A percentile compares a stretch with the other conserved stretches of the same genome.
These are phyloP conservation scores for Strigops habroptila DNA, from an alignment of 2,113 vertebrate genomes.

Conservation along the genomic window DNA sequence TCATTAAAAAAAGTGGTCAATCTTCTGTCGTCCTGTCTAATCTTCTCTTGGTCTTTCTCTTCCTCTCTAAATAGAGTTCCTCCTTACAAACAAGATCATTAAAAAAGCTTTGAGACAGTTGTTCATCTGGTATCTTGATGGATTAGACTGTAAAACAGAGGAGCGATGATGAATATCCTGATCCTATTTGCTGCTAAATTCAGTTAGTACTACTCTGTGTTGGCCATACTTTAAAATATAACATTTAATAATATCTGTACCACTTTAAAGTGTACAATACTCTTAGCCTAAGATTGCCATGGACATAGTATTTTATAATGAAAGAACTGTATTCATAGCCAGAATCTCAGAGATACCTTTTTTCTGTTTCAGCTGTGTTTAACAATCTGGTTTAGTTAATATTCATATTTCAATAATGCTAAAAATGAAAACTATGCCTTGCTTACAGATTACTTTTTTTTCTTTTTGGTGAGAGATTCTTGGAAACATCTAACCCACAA, in stretches of 20 bases:
- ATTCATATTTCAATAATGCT: neutral
- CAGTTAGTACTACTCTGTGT: neutral
- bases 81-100: neutral
- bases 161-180: neutral
- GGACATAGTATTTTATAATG: neutral
- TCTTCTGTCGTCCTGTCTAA: neutral
- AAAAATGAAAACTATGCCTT: neutral
- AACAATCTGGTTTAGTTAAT: neutral
- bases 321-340: neutral
- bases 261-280: neutral
- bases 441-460: neutral
- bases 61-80: neutral
- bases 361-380: neutral
- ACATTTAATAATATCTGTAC: neutral
- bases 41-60: neutral
- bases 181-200: neutral
- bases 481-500: neutral
- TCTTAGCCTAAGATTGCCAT: neutral
- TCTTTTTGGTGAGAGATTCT: neutral
- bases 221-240: neutral
- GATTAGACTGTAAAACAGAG: neutral
- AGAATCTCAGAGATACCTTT: neutral
- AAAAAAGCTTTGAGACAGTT: neutral
- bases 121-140: neutral
- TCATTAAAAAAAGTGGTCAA: neutral